Evolutionary conservation across 1,140 invertebrate species (phyloP).

Genomic region (Metaphire vulgaris): DNA sequence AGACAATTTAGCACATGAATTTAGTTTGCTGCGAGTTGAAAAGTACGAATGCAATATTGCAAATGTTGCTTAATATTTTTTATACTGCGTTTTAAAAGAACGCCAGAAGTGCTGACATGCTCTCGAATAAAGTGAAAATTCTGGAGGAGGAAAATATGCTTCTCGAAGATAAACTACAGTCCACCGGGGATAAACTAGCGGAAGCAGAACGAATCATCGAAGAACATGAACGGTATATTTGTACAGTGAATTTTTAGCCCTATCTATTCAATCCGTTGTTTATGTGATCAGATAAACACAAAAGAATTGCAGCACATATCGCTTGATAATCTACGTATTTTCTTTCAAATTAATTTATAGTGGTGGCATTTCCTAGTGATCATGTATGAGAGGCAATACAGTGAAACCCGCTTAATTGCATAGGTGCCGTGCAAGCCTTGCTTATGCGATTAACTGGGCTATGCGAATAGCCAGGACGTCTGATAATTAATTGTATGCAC

Average conservation of each 20-base stretch:
- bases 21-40: neutral
- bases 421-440: no score
- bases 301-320: neutral
- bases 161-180: neutral
- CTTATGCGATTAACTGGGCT: no score
- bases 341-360: neutral
- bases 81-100: neutral
- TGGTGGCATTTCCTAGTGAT: neutral
- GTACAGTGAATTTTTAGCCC: neutral
- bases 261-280: no score
- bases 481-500: no score
- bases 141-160: neutral
- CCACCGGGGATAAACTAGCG: neutral
- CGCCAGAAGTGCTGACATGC: neutral
- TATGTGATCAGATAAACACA: no score
- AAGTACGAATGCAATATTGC: no score
- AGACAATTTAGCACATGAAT: neutral
- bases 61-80: no score
- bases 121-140: neutral
- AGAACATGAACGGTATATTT: neutral
- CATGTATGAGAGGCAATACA: no score
- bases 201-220: neutral
- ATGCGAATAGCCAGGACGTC: no score
- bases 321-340: neutral
- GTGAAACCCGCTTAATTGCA: no score